Conservation (phyloP, 2,888 invertebrate genomes). For the Heterodera filipjevi region DNA sequence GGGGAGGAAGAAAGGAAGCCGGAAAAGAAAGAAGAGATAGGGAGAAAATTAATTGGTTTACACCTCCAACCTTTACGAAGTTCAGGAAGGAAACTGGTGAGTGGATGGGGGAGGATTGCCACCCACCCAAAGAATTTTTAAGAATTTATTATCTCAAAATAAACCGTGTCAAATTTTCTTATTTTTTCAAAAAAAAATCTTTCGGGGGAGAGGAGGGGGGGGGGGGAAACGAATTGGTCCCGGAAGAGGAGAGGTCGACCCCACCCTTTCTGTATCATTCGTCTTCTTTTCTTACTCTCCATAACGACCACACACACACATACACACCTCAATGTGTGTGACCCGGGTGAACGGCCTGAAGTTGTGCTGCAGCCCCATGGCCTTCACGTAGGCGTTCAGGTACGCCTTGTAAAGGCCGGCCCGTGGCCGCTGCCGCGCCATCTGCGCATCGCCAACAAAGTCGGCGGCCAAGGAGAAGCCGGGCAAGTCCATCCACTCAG, state of each 20-base stretch:
- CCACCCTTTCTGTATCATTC: too few relatives aligned
- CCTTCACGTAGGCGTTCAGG: conserved; percentile 51
- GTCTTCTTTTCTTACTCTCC: too few relatives aligned
- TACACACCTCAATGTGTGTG: conserved; percentile 47
- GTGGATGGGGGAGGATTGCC: too few relatives aligned
- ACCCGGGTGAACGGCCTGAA: conserved; percentile 49
- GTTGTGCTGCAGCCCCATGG: conserved; percentile 46
- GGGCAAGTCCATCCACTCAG: conserved; percentile 60
- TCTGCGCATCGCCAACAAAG: conserved; percentile 32
- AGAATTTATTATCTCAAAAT: too few relatives aligned
- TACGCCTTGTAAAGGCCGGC: conserved; percentile 50
- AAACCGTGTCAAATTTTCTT: too few relatives aligned
- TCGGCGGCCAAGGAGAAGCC: conserved; percentile 47
- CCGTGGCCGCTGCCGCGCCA: neutral
- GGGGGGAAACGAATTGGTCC: too few relatives aligned
- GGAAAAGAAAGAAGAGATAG: neutral
- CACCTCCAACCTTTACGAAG: too few relatives aligned
- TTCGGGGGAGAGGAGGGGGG: too few relatives aligned
- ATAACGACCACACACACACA: neutral
- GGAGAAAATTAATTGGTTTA: neutral
- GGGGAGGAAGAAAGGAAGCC: neutral
- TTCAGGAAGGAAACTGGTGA: too few relatives aligned
- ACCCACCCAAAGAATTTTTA: too few relatives aligned
- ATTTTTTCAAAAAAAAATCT: too few relatives aligned
- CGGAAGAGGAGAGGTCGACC: neutral